Base-by-base conservation (phyloP, 2,797 vertebrate species). In the Danio albolineatus region DNA sequence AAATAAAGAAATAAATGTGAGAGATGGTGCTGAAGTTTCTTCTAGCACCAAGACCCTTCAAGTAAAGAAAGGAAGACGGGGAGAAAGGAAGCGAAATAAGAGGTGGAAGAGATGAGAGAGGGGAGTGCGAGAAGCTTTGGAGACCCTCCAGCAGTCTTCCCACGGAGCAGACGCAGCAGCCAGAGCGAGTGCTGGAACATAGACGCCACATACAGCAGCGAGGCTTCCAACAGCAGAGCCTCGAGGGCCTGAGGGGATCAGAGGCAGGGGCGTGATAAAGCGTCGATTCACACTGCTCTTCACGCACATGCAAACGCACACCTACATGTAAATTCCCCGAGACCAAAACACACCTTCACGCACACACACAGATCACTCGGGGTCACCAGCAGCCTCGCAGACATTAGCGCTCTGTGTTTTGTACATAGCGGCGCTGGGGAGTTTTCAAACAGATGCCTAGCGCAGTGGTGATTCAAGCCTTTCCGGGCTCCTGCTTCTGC, bases 101-200 rank as follows among this genome's bases (percentile, higher is more conserved):
- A 87, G 88, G 88, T 88, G 86, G 87, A 89, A 88, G 87, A 88
- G 88, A 90, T 87, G 85, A 86, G 88, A 90, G 86, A 86, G 75
- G 89, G 70, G 59, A 78, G 54, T 53, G 78, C 87, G 82, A 54
- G 54, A 87, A 89, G 83, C 85, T 89, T 93, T 95, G 93, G 93
- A 94, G 89, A 86, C 89, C 91, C 89, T 95, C 93, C 92, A 94
- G 92, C 92, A 90, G 89, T 90, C 89, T 90, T 90, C 88, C 87
- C 91, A 92, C 91, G 91, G 51, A 84, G 83, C 84, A 82, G 85
- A 85, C 81, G 62, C 77, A 79, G 70, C 89, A 92, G 88, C 82
- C 83, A 83, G 80, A 78, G 74, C 51, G 54, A 62, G 65, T 54
- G 76, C 44, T 67, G 80, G 56, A 86, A 65, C 70, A 70, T 64